Evolutionary conservation across 2,888 invertebrate species (phyloP), one percentile per base, ranked within the genome.

Genomic region (Axea sp.): DNA sequence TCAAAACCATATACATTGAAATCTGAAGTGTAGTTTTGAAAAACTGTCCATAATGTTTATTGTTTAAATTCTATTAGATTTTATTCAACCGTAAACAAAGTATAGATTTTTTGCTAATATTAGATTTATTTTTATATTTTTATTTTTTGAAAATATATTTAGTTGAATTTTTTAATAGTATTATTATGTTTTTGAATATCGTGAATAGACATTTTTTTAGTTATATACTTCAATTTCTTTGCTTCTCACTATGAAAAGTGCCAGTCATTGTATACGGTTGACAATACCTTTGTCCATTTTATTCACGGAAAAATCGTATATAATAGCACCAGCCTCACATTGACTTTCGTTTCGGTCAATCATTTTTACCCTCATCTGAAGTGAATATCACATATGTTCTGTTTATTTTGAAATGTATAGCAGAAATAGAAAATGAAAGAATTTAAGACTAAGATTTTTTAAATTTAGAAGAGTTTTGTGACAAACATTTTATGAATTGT

Each of bases 261-360:
- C 47, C 45, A 60, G 47, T 60, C 60, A 60, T 28, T 55, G 41
- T 57, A 8, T 28, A 47, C 9, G 30, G 49, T 49, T 49, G 62
- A 62, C 62, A 62, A 62, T 62, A 49, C 49, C 49, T 39, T 62
- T 62, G 62, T 62, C 49, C 49, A 62, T 62, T 49, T 41, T 49
- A 51, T 51, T 43, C 51, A 64, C 30, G 41, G 51, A 37, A 51
- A 64, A 64, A 51, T 51, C 37, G 15, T 41, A 62, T 47, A 47
- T 37, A 47, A 51, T 37, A 31, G 47, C 19, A 30, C 28, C 19
- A 41, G 31, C 41, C 62, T 49, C 51, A 19, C 15, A 39, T 24
- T 31, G 41, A 41, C 41, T 62, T 62, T 49, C 49, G 62, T 62
- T 62, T 60, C 39, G 60, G 60, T 60, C 51, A 62, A 62, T 62